phyloP scores from a whole-genome alignment of 2,113 vertebrate genomes.

The Anguilla japonica region DNA sequence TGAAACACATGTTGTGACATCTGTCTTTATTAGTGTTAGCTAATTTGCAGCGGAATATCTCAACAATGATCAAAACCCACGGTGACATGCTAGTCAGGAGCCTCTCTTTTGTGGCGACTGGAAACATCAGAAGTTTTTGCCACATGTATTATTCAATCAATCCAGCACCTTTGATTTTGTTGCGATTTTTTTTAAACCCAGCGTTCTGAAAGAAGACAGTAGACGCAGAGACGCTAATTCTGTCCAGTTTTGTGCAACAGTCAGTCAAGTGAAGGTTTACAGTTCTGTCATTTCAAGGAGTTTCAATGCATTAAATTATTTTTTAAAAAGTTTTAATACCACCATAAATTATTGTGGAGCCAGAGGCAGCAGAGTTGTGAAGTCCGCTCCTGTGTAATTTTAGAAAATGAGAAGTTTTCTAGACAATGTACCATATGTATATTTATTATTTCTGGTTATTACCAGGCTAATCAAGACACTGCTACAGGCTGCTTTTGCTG shows the following conservation, averaged over 20 bases:
- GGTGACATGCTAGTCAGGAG: conserved; percentile 50
- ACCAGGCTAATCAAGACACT: neutral
- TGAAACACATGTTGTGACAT: conserved; percentile 76
- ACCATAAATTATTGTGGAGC: neutral
- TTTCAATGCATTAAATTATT: neutral
- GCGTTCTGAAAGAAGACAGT: neutral
- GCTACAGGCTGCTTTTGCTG: neutral
- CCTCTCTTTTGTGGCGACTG: conserved; percentile 11
- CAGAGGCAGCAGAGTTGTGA: neutral
- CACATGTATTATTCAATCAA: conserved; percentile 37
- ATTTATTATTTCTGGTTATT: neutral
- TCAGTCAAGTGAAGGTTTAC: conserved; percentile 19
- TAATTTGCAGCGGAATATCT: conserved; percentile 74
- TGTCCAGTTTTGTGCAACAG: conserved; percentile 23
- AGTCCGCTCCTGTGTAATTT: neutral
- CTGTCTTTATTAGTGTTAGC: conserved; percentile 76
- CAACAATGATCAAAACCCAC: conserved; percentile 73
- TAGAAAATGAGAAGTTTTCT: neutral
- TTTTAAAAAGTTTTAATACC: neutral
- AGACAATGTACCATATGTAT: neutral
- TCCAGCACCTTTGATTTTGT: conserved; percentile 35
- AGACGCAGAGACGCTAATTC: neutral
- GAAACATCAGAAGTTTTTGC: conserved; percentile 48
- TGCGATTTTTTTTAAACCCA: neutral
- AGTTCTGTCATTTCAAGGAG: neutral